phyloP scores from a whole-genome alignment of 2,113 vertebrate genomes.

The Ivindomyrus marchei region DNA sequence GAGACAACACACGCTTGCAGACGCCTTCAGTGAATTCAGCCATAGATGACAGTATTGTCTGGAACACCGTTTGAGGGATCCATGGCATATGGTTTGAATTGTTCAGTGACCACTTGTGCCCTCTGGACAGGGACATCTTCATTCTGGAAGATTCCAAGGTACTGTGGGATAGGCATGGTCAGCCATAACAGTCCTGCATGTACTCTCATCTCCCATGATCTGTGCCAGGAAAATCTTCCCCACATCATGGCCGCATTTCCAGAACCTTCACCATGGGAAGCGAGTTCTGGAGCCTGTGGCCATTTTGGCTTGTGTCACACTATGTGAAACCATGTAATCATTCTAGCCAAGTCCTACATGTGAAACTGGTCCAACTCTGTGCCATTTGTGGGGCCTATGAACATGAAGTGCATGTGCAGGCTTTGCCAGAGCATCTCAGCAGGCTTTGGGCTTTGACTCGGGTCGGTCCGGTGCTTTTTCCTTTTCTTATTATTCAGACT shows the following conservation, averaged over 20 bases:
- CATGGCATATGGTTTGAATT: not conserved
- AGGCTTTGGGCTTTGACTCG: not conserved
- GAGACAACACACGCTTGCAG: not conserved
- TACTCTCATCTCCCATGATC: not conserved
- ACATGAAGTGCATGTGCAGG: not conserved
- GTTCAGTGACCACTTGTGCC: not conserved
- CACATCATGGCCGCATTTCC: not conserved
- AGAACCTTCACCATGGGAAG: not conserved
- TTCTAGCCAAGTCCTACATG: not conserved
- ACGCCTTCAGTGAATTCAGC: not conserved
- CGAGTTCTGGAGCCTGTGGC: not conserved
- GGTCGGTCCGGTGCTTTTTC: not conserved
- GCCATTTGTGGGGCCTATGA: not conserved
- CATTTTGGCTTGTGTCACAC: not conserved
- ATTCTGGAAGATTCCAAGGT: not conserved
- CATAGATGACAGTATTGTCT: not conserved
- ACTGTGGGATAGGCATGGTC: not conserved
- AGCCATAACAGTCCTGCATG: not conserved
- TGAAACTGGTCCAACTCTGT: not conserved
- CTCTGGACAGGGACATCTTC: not conserved
- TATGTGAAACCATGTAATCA: not conserved
- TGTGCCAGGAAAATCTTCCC: not conserved
- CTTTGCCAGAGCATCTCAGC: not conserved
- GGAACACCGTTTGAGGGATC: not conserved
- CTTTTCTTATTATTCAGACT: not conserved